Evolutionary conservation across 2,888 invertebrate genomes (phyloP).

Genomic region (Tiliacea citrago): DNA sequence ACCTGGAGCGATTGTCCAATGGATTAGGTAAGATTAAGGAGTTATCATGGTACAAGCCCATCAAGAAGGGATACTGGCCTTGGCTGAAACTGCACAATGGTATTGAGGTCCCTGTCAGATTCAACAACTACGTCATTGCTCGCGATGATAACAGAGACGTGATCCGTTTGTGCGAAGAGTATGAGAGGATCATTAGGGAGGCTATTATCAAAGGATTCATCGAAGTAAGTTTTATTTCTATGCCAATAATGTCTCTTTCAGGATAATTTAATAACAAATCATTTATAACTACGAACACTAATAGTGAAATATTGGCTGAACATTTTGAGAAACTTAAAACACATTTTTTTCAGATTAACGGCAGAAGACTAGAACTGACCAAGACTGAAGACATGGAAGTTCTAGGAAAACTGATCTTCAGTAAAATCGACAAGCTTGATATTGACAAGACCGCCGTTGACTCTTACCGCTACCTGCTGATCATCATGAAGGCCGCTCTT

Average conservation of each 20-base stretch:
- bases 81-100: slow-evolving; percentile 90
- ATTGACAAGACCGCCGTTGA: slow-evolving; percentile 78
- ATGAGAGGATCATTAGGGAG: slow-evolving; percentile 90
- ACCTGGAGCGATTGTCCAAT: slow-evolving; percentile 89
- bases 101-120: slow-evolving; percentile 88
- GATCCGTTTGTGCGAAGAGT: slow-evolving; percentile 78
- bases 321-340: background rate
- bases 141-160: slow-evolving; percentile 76
- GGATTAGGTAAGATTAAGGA: slow-evolving; percentile 85
- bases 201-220: slow-evolving; percentile 90
- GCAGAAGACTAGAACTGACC: slow-evolving; percentile 79
- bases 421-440: slow-evolving; percentile 84
- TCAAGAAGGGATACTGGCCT: slow-evolving; percentile 90
- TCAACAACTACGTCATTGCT: slow-evolving; percentile 82
- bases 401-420: slow-evolving; percentile 89
- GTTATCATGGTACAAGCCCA: slow-evolving; percentile 85
- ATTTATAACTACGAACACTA: background rate
- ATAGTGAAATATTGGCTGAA: background rate
- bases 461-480: slow-evolving; percentile 91
- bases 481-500: slow-evolving; percentile 88
- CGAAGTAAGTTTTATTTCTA: slow-evolving; percentile 75
- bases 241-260: background rate
- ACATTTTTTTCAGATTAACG: slow-evolving; percentile 76
- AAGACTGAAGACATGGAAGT: slow-evolving; percentile 88
- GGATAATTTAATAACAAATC: background rate